phyloP scores from a whole-genome alignment of 2,888 invertebrate genomes.

The Epirrhoe tristata region DNA sequence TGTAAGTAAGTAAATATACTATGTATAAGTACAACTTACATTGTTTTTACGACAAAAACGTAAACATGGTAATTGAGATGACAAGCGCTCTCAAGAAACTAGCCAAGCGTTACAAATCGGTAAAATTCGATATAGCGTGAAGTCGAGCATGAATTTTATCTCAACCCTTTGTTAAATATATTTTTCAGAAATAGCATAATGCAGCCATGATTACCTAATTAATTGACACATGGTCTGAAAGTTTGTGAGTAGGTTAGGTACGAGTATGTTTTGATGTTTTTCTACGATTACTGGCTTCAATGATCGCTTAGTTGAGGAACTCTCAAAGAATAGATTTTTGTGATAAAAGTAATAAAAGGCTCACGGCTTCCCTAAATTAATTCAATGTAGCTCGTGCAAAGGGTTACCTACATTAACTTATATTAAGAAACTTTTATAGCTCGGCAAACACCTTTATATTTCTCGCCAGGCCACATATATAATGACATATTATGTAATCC shows the following conservation, averaged over 20 bases:
- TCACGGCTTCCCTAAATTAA: constrained; percentile 12
- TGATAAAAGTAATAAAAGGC: constrained; percentile 15
- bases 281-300: neutral
- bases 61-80: neutral
- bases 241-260: too few species aligned
- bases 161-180: neutral
- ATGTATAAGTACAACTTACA: neutral
- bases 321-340: neutral
- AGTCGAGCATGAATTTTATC: neutral
- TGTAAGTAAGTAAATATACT: too few species aligned
- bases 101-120: constrained; percentile 12
- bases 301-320: neutral
- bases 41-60: neutral
- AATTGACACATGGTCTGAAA: too few species aligned
- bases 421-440: constrained; percentile 30
- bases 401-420: constrained; percentile 6
- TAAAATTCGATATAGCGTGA: constrained; percentile 11
- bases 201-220: neutral
- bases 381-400: constrained; percentile 15
- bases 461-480: neutral
- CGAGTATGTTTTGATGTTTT: neutral
- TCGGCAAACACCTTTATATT: neutral
- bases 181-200: neutral
- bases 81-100: neutral
- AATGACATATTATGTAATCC: neutral